Base-by-base conservation (phyloP, 2,888 invertebrate genomes). In the Flabesymbios commensalis region DNA sequence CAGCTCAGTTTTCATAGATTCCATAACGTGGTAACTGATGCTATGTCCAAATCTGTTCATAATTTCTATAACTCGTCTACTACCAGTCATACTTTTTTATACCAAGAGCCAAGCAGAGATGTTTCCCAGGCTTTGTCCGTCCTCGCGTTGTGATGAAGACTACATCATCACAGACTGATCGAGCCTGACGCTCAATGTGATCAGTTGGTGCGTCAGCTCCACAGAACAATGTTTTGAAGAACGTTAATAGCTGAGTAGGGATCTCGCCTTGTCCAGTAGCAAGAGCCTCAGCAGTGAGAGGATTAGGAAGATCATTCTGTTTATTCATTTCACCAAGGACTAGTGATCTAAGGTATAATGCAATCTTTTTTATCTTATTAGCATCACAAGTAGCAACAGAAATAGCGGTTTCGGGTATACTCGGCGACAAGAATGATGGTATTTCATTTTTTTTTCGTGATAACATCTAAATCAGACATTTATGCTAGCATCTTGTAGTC, bases 1-100 rank as follows among this genome's bases (percentile, higher is more conserved):
- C 17, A 63, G 19, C n/a, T 59, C 56, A 1, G 68, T 68, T 57
- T 68, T 65, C 24, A 63, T 28, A 22, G 32, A 54, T 48, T 68
- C 63, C 3, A 53, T 57, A 17, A 33, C 61, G 48, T 57, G 47
- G 26, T 68, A 65, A 43, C 51, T 47, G 14, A 63, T 28, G 24
- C 31, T 57, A 33, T 64, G 61, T 3, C 66, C 61, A 59, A 59
- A 55, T 4, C 51, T 31, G 45, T 63, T 68, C 17, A 68, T 29
- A n/a, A 58, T 49, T n/a, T 64, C 61, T 22, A 66, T 47, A 3
- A 66, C 59, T 31, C 54, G 45, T 28, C 59, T 42, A 39, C 56
- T 59, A 17, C 59, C 59, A 33, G 59, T 64, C 19, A 64, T 28
- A 26, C 61, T 64, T 48, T 64, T 64, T n/a, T 3, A 66, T 14